Conservation (phyloP, 1,140 invertebrate species). For the Caenorhabditis briggsae region DNA sequence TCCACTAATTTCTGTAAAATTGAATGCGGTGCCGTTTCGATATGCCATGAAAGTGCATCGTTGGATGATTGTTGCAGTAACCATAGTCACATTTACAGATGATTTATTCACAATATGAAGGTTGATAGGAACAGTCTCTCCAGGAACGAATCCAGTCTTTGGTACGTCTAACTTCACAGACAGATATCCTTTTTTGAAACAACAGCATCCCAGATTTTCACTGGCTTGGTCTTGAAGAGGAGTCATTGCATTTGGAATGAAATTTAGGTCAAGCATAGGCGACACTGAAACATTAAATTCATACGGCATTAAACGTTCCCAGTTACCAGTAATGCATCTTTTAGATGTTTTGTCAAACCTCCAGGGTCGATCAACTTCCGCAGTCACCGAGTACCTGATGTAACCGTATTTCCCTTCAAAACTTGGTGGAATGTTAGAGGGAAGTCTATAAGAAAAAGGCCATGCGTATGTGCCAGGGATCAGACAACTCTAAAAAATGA, state of each 20-base stretch:
- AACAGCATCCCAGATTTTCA: neutral
- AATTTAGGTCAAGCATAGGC: neutral
- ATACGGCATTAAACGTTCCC: too few species aligned
- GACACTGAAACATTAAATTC: neutral
- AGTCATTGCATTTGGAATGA: neutral
- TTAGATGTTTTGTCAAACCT: neutral
- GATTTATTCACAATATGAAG: conserved; percentile 1
- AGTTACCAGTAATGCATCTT: conserved; percentile 22
- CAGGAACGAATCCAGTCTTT: conserved; percentile 20
- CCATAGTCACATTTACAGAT: neutral
- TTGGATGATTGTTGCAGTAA: conserved; percentile 1
- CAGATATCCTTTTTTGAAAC: conserved; percentile 26
- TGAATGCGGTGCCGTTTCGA: neutral
- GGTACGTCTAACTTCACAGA: neutral
- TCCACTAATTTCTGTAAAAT: neutral
- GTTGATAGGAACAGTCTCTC: conserved; percentile 15
- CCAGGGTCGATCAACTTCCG: conserved; percentile 38
- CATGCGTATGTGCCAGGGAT: neutral
- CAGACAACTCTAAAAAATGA: conserved; percentile 9
- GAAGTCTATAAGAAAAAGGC: conserved; percentile 1
- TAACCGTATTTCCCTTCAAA: conserved; percentile 30
- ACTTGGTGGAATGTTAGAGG: neutral
- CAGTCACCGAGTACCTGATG: conserved; percentile 6
- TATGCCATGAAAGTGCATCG: neutral
- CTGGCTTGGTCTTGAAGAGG: neutral